Percentiles rank a stretch among this genome's conserved stretches.
Conservation (phyloP, 2,113 vertebrate genomes). For the Psittacula cyanocephala region DNA sequence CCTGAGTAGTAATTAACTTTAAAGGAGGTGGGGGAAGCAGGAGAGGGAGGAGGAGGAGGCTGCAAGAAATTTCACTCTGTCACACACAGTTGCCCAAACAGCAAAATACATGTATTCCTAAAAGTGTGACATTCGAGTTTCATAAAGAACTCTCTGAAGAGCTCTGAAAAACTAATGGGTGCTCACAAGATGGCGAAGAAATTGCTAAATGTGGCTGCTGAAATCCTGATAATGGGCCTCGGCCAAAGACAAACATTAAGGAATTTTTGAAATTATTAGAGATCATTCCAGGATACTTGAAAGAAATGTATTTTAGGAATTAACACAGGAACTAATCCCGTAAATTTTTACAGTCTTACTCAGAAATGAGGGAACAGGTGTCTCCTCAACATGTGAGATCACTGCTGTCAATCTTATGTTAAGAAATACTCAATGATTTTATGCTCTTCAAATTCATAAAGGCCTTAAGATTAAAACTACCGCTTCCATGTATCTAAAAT, state of each 20-base stretch:
- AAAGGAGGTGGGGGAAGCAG: neutral
- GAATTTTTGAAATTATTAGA: neutral
- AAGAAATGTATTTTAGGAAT: neutral
- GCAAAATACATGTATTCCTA: neutral
- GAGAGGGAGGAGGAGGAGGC: neutral
- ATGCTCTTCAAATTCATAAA: neutral
- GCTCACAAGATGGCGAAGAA: neutral
- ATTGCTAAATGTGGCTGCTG: neutral
- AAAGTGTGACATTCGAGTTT: neutral
- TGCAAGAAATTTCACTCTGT: neutral
- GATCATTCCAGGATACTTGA: neutral
- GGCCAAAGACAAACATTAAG: neutral
- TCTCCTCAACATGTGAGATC: neutral
- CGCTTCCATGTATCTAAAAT: neutral
- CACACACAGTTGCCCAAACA: neutral
- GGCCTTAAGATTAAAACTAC: neutral
- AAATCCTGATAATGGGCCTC: neutral
- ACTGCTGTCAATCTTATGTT: neutral
- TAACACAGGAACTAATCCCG: neutral
- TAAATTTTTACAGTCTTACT: neutral
- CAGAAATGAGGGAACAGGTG: neutral
- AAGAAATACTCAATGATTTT: neutral
- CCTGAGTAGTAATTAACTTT: neutral
- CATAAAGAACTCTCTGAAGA: neutral
- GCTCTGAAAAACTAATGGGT: neutral